A percentile compares a stretch with the other conserved stretches of the same genome.
These are phyloP conservation scores for Rhopalosiphum nymphaeae DNA, from an alignment of 2,888 invertebrate genomes.

Conservation along the genomic window DNA sequence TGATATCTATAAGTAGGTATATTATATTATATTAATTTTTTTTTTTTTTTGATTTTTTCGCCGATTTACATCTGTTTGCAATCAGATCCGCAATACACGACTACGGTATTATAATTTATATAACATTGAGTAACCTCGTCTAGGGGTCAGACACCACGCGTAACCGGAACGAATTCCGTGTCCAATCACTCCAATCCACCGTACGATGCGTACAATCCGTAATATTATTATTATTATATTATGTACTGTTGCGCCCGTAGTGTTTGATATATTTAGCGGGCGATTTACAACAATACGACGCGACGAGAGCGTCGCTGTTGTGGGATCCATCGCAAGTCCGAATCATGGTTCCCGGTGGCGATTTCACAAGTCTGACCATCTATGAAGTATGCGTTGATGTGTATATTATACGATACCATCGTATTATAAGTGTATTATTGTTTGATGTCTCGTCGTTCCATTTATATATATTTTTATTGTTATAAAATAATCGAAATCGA, in stretches of 20 bases:
- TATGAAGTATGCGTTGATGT: neutral
- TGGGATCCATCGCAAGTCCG: conserved; percentile 5
- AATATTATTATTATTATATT: conserved; percentile 15
- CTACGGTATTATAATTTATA: neutral
- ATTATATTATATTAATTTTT: neutral
- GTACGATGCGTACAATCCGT: neutral
- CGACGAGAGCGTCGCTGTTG: neutral
- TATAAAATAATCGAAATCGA: neutral
- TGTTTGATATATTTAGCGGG: neutral
- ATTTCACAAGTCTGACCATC: conserved; percentile 23
- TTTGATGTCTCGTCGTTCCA: neutral
- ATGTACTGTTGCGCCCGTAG: neutral
- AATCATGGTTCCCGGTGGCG: neutral
- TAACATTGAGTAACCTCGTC: neutral
- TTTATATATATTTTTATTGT: neutral
- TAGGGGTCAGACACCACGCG: neutral
- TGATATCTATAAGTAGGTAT: neutral
- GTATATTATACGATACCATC: neutral
- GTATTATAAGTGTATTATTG: conserved; percentile 6
- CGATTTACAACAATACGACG: neutral
- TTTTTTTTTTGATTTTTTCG: neutral
- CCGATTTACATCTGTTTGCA: neutral
- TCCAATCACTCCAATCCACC: neutral
- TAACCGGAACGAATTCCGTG: conserved; percentile 44
- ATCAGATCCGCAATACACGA: neutral